A percentile compares a stretch with the other conserved stretches of the same genome.
Conservation (phyloP, 2,113 vertebrate genomes). For the Ciconia stormi region DNA sequence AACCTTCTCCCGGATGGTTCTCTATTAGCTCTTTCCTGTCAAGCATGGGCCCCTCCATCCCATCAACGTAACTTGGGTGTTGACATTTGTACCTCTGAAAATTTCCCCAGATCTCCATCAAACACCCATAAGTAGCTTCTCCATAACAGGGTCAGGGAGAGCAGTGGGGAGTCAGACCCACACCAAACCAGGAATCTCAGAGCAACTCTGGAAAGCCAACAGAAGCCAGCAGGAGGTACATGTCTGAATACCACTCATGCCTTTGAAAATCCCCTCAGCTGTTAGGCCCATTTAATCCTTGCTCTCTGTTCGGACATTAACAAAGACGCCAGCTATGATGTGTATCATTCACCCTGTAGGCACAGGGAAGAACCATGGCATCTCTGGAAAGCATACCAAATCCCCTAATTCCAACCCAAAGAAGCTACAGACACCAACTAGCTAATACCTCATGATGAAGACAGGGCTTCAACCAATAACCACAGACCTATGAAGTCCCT, state of each 20-base stretch:
- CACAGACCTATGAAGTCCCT: not conserved
- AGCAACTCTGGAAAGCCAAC: not conserved
- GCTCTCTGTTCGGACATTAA: not conserved
- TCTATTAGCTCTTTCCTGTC: not conserved
- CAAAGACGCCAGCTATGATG: not conserved
- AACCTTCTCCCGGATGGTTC: not conserved
- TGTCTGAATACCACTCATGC: not conserved
- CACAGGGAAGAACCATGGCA: not conserved
- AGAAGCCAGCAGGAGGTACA: not conserved
- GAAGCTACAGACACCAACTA: not conserved
- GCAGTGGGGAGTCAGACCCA: not conserved
- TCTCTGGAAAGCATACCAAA: not conserved
- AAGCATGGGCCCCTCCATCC: not conserved
- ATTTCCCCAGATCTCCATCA: not conserved
- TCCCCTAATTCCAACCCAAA: not conserved
- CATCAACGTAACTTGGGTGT: not conserved
- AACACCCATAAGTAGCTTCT: not conserved
- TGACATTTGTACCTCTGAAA: not conserved
- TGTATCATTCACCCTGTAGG: not conserved
- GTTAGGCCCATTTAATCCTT: constrained; percentile 5
- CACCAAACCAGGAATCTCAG: not conserved
- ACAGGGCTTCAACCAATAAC: not conserved
- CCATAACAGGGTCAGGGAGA: not conserved
- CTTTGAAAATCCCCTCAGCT: constrained; percentile 40
- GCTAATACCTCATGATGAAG: not conserved